Conservation (phyloP, 2,113 vertebrate genomes). For the Semnornis frantzii region DNA sequence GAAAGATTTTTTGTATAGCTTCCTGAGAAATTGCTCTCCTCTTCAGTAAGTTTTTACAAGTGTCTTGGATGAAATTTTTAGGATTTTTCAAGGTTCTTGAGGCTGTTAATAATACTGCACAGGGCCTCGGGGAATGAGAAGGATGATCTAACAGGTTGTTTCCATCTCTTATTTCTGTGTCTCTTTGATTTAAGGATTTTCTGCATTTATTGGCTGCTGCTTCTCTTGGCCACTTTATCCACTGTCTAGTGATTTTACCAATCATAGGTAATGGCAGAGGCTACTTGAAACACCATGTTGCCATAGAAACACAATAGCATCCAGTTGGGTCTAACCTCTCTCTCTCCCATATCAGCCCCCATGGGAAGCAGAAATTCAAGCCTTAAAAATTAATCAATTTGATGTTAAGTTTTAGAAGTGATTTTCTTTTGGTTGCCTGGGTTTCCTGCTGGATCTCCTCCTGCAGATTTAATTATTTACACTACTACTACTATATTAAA, state of each 20-base stretch:
- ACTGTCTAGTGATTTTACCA: conserved; percentile 19
- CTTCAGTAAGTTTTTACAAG: conserved; percentile 38
- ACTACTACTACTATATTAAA: conserved; percentile 1
- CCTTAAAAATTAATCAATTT: conserved; percentile 65
- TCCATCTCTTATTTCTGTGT: conserved; percentile 37
- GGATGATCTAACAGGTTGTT: conserved; percentile 48
- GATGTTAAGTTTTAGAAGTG: conserved; percentile 43
- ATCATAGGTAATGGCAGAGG: conserved; percentile 38
- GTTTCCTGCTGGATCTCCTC: not conserved
- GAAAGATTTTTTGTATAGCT: not conserved
- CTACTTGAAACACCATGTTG: conserved; percentile 5
- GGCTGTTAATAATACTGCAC: conserved; percentile 29
- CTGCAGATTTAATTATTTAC: conserved; percentile 26
- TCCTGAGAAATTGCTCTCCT: conserved; percentile 28
- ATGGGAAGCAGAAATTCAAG: conserved; percentile 47
- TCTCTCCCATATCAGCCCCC: conserved; percentile 12
- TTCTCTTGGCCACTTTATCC: conserved; percentile 41
- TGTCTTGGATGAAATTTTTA: conserved; percentile 25
- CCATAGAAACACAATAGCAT: conserved; percentile 63
- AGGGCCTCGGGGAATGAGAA: not conserved
- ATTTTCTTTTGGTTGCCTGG: conserved; percentile 39
- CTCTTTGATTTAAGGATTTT: conserved; percentile 65
- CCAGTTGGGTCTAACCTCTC: conserved; percentile 28
- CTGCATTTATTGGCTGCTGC: conserved; percentile 42
- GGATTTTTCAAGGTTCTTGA: conserved; percentile 43